Conservation (phyloP, 2,888 invertebrate species). For the Chloromyia formosa region DNA sequence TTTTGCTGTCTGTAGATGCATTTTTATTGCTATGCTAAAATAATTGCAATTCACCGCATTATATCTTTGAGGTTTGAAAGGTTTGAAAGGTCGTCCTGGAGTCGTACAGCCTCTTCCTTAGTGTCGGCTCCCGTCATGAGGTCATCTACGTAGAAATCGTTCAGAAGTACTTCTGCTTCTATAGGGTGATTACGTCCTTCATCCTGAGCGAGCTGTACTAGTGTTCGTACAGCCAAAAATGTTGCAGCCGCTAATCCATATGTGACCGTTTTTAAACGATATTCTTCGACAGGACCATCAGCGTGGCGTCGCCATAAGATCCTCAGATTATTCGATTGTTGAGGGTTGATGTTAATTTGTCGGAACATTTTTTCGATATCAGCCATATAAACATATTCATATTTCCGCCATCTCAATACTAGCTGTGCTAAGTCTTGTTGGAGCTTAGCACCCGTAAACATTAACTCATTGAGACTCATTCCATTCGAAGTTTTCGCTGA, state of each 20-base stretch:
- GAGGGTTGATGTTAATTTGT: conserved; percentile 15
- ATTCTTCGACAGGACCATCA: conserved; percentile 3
- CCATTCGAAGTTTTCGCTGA: conserved; percentile 18
- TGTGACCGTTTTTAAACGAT: conserved; percentile 22
- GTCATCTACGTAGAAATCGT: too few species aligned
- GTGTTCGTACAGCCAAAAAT: conserved; percentile 5
- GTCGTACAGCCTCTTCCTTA: too few species aligned
- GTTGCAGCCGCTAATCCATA: conserved; percentile 29
- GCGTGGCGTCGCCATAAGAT: conserved; percentile 15
- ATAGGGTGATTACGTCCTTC: too few species aligned
- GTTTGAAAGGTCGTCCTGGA: too few species aligned
- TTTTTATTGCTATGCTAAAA: too few species aligned
- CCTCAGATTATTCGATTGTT: conserved; percentile 31
- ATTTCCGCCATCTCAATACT: conserved; percentile 24
- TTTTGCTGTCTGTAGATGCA: too few species aligned
- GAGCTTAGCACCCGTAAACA: conserved; percentile 14
- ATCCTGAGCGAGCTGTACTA: not conserved
- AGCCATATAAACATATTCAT: conserved; percentile 49
- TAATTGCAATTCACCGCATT: too few species aligned
- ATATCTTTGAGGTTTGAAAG: too few species aligned
- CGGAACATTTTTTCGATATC: conserved; percentile 41
- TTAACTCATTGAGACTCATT: conserved; percentile 40
- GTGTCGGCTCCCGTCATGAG: too few species aligned
- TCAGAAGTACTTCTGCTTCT: too few species aligned
- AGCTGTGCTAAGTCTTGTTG: conserved; percentile 12